phyloP scores from a whole-genome alignment of 1,140 invertebrate species.

The Anoplophora glabripennis region DNA sequence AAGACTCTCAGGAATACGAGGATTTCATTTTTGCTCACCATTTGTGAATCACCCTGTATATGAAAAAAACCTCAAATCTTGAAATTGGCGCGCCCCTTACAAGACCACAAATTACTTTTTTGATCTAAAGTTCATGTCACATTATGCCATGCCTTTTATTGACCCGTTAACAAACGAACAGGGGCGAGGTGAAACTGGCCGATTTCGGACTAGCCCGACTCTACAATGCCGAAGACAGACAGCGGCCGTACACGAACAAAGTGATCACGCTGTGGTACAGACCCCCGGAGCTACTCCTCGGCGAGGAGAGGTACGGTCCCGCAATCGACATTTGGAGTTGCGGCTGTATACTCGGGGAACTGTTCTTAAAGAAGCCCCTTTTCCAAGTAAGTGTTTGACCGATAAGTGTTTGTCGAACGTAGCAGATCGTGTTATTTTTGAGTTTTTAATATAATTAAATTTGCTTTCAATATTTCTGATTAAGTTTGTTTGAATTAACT shows the following conservation, averaged over 20 bases:
- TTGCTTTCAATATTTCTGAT: too few relatives aligned
- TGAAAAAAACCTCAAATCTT: too few relatives aligned
- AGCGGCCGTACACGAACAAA: slow-evolving; percentile 96
- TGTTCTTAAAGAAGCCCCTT: slow-evolving; percentile 94
- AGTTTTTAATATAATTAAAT: too few relatives aligned
- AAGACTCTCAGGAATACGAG: too few relatives aligned
- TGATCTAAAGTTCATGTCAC: too few relatives aligned
- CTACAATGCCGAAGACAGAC: slow-evolving; percentile 92
- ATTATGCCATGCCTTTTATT: not conserved
- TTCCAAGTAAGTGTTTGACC: slow-evolving; percentile 71
- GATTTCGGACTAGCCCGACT: slow-evolving; percentile 97
- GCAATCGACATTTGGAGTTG: slow-evolving; percentile 99
- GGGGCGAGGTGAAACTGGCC: slow-evolving; percentile 98
- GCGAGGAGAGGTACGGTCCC: slow-evolving; percentile 97
- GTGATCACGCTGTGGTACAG: slow-evolving; percentile 99
- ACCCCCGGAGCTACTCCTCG: slow-evolving; percentile 70
- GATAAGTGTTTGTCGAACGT: not conserved
- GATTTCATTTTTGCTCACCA: too few relatives aligned
- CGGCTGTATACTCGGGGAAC: slow-evolving; percentile 97
- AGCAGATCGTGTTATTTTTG: not conserved
- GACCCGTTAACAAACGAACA: slow-evolving; percentile 49
- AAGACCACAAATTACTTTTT: not conserved
- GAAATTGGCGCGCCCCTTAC: too few relatives aligned
- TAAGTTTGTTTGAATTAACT: too few relatives aligned
- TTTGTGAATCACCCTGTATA: too few relatives aligned